Percentiles rank a stretch among this genome's conserved stretches.
Evolutionary conservation across 2,888 invertebrate species (phyloP).

Genomic region (Drosophila meridionalis): DNA sequence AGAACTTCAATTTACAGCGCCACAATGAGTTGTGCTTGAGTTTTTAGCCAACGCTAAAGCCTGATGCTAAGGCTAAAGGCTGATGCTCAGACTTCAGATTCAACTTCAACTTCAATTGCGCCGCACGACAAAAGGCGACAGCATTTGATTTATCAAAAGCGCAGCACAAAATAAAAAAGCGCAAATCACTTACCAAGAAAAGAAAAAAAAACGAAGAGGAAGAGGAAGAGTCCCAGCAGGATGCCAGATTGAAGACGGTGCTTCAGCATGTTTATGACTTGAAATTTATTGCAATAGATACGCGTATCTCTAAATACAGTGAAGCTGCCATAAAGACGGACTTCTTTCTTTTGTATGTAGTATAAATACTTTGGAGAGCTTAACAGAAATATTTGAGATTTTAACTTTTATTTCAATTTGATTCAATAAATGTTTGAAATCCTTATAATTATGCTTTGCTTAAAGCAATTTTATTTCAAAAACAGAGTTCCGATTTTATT

Average conservation of each 20-base stretch:
- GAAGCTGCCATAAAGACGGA: not conserved
- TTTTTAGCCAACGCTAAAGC: constrained; percentile 47
- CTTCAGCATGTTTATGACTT: constrained; percentile 51
- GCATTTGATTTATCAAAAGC: constrained; percentile 69
- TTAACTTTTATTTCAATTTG: not conserved
- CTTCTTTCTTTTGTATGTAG: not conserved
- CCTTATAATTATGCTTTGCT: no score
- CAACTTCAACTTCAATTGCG: constrained; percentile 37
- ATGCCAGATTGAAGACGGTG: constrained; percentile 19
- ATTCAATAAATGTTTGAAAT: no score
- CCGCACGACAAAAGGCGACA: constrained; percentile 57
- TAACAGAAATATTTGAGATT: not conserved
- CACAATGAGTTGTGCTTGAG: constrained; percentile 70
- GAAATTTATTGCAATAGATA: constrained; percentile 51
- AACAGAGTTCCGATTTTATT: no score
- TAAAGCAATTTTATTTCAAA: no score
- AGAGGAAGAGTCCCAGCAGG: not conserved
- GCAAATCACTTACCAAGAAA: constrained; percentile 60
- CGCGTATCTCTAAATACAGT: not conserved
- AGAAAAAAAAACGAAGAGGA: not conserved
- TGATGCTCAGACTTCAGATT: constrained; percentile 26
- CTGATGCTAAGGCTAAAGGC: constrained; percentile 23
- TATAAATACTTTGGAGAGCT: not conserved
- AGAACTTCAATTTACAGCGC: constrained; percentile 71
- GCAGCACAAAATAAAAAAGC: constrained; percentile 56